Evolutionary conservation across 2,888 invertebrate species (phyloP).

Genomic region (Molorchus minor): DNA sequence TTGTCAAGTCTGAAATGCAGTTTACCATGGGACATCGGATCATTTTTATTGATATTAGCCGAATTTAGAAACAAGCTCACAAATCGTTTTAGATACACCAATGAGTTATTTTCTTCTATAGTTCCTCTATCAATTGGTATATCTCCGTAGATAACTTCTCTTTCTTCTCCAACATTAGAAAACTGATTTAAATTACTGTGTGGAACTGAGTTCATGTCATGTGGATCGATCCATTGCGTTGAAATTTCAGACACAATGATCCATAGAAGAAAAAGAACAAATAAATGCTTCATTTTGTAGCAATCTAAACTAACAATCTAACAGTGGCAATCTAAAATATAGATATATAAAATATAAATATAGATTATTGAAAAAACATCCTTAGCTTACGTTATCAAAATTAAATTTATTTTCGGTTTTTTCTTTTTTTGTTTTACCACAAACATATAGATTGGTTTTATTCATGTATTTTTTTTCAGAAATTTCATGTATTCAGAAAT

Average conservation of each 20-base stretch:
- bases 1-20: conserved; percentile 34
- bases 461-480: too few species aligned
- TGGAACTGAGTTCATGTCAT: conserved; percentile 49
- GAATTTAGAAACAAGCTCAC: conserved; percentile 38
- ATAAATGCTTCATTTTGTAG: conserved; percentile 27
- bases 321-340: too few species aligned
- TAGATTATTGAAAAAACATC: too few species aligned
- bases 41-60: conserved; percentile 32
- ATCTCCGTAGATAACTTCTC: too few species aligned
- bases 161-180: too few species aligned
- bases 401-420: conserved; percentile 21
- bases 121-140: conserved; percentile 30
- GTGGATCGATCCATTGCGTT: conserved; percentile 43
- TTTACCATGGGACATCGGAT: conserved; percentile 31
- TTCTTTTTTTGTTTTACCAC: conserved; percentile 11
- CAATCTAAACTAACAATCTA: too few species aligned
- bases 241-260: conserved; percentile 7
- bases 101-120: conserved; percentile 24
- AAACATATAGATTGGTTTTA: too few species aligned
- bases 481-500: too few species aligned
- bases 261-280: conserved; percentile 10
- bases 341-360: too few species aligned
- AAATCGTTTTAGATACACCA: conserved; percentile 38
- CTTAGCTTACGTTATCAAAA: too few species aligned
- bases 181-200: too few species aligned